Conservation (phyloP, 2,888 invertebrate species). For the Ophion slaviceki region DNA sequence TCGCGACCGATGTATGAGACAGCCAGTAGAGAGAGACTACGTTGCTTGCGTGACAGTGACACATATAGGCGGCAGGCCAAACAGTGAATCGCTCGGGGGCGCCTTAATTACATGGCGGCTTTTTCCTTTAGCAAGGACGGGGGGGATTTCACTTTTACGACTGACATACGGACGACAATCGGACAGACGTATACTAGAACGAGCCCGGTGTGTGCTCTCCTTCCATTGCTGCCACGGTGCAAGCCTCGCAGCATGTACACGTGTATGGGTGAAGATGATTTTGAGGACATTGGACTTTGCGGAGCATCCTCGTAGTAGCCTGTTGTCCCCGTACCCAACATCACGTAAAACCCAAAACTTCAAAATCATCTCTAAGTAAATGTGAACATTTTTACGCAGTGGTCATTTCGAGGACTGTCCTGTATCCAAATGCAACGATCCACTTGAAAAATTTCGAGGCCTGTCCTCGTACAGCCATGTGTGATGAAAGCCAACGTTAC, state of each 20-base stretch:
- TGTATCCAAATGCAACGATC: not conserved
- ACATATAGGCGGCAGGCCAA: slow-evolving; percentile 79
- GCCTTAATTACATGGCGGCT: slow-evolving; percentile 78
- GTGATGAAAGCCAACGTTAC: not conserved
- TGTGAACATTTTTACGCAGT: not conserved
- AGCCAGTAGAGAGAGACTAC: slow-evolving; percentile 65
- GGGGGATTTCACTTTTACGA: slow-evolving; percentile 70
- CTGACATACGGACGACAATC: slow-evolving; percentile 71
- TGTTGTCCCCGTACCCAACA: not conserved
- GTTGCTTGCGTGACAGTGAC: slow-evolving; percentile 78
- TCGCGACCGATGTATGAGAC: slow-evolving; percentile 74
- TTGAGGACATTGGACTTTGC: not conserved
- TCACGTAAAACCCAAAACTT: not conserved
- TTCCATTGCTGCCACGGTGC: slow-evolving; percentile 35
- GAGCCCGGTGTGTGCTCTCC: slow-evolving; percentile 32
- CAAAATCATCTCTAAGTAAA: not conserved
- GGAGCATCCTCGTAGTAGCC: not conserved
- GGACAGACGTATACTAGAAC: slow-evolving; percentile 67
- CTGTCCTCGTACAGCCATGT: not conserved
- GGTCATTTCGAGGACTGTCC: not conserved
- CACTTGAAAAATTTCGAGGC: not conserved
- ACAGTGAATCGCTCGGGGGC: slow-evolving; percentile 78
- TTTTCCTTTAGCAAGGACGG: slow-evolving; percentile 70
- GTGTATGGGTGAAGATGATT: not conserved
- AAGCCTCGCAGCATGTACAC: slow-evolving; percentile 33